Base-by-base conservation (phyloP, 2,797 vertebrate genomes). In the Chrysocyon brachyurus region DNA sequence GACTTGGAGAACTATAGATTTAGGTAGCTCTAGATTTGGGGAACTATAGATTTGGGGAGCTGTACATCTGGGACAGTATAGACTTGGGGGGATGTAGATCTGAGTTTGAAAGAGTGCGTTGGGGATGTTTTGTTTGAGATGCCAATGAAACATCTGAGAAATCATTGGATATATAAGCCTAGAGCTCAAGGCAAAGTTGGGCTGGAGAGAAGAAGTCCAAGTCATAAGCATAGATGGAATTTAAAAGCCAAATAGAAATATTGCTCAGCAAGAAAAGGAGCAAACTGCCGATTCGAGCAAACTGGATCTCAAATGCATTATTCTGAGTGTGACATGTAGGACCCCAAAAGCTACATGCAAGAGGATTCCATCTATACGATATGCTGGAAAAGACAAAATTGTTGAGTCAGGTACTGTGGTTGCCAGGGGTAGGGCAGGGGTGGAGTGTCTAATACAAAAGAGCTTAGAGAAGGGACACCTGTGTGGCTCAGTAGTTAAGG, bases 271-370 rank as follows among this genome's bases (percentile, higher is more conserved):
- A 49, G 9, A 28, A 31, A 33, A 14, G n/a, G 79, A 36, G 24
- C 10, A 12, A n/a, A 36, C 8, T 12, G 33, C 4, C 2, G 12
- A 59, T 14, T 2, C 0, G 0, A 31, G 24, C 46, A 26, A 11
- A 7, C 7, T 6, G 57, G 19, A 16, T 61, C 59, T 33, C 84
- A 36, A 40, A 56, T 3, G 9, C 36, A 26, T 6, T 21, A 26
- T 31, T 24, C 59, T 54, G 73, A 36, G 19, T 6, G 36, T 52
- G 24, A 78, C 31, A 56, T 19, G 19, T 31, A 70, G 73, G 33
- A 15, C 61, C 22, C 5, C 0, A 21, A 52, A 77, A 56, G 61
- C 61, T 24, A 9, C 63, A n/a, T 5, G 3, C 16, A 1, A 2
- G 12, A 1, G 3, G 54, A 52, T 33, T 33, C 17, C 56, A 21